These are phyloP conservation scores for Eupristina koningsbergeri DNA, from an alignment of 1,140 invertebrate genomes.

Conservation along the genomic window DNA sequence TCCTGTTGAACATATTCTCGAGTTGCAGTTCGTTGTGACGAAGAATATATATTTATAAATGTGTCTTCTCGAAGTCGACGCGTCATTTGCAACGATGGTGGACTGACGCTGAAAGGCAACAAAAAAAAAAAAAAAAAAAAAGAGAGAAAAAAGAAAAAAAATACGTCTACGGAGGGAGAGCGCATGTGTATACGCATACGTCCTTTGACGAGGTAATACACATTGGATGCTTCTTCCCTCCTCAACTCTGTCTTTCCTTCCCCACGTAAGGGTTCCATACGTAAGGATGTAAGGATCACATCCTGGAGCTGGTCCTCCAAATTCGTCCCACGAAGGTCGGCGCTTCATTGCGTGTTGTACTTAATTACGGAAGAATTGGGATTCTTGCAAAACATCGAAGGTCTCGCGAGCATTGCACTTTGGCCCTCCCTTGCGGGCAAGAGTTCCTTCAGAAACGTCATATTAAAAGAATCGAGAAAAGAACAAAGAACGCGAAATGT, in stretches of 20 bases:
- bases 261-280: background rate
- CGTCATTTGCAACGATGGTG: constrained; percentile 21
- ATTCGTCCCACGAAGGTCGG: constrained; percentile 32
- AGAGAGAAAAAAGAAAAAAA: background rate
- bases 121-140: background rate
- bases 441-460: background rate
- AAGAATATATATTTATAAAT: constrained; percentile 53
- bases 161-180: background rate
- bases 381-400: constrained; percentile 22
- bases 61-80: constrained; percentile 37
- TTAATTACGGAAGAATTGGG: constrained; percentile 48
- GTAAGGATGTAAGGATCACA: too few species aligned
- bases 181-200: background rate
- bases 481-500: constrained; percentile 26
- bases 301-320: background rate
- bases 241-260: too few species aligned
- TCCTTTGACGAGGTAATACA: too few species aligned
- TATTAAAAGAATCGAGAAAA: background rate
- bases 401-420: constrained; percentile 52
- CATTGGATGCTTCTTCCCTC: background rate
- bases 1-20: constrained; percentile 33
- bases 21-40: constrained; percentile 56
- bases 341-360: constrained; percentile 28
- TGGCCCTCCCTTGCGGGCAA: constrained; percentile 24
- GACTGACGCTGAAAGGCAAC: constrained; percentile 2